A percentile compares a stretch with the other conserved stretches of the same genome.
These are phyloP conservation scores for Hydroisotoma schaefferi DNA, from an alignment of 2,888 invertebrate species.

Conservation along the genomic window DNA sequence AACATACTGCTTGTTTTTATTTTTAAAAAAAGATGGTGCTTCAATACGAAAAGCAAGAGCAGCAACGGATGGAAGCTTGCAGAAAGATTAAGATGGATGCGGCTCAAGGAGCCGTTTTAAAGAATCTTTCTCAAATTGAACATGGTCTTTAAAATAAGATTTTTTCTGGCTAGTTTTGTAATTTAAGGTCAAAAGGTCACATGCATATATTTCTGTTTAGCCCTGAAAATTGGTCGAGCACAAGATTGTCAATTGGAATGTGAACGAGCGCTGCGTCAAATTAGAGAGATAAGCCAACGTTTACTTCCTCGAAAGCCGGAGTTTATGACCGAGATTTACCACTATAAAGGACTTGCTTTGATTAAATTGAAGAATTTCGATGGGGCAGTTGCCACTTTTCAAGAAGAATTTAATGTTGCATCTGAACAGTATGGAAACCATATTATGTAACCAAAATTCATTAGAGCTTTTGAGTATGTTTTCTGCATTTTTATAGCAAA, in stretches of 20 bases:
- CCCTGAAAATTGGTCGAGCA: constrained; percentile 44
- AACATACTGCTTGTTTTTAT: background rate
- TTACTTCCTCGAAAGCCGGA: constrained; percentile 45
- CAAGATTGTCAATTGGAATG: constrained; percentile 47
- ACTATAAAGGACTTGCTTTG: constrained; percentile 45
- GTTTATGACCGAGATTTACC: constrained; percentile 42
- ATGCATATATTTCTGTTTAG: constrained; percentile 28
- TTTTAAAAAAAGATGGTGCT: constrained; percentile 20
- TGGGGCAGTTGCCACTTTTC: constrained; percentile 40
- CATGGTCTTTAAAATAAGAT: constrained; percentile 29
- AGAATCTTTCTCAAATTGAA: constrained; percentile 45
- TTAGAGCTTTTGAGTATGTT: no score
- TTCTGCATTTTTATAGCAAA: constrained; percentile 17
- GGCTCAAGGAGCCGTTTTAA: constrained; percentile 44
- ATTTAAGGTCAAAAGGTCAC: background rate
- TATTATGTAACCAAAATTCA: background rate
- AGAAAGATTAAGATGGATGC: constrained; percentile 45
- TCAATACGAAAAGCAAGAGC: constrained; percentile 41
- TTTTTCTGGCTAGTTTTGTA: background rate
- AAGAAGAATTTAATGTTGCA: constrained; percentile 41
- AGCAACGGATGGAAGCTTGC: constrained; percentile 40
- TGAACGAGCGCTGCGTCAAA: constrained; percentile 46
- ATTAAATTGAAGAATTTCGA: constrained; percentile 44
- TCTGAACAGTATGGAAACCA: constrained; percentile 26
- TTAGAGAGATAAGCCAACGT: constrained; percentile 42